Evolutionary conservation across 2,113 vertebrate genomes (phyloP).

Genomic region (Gorsachius goisagi): DNA sequence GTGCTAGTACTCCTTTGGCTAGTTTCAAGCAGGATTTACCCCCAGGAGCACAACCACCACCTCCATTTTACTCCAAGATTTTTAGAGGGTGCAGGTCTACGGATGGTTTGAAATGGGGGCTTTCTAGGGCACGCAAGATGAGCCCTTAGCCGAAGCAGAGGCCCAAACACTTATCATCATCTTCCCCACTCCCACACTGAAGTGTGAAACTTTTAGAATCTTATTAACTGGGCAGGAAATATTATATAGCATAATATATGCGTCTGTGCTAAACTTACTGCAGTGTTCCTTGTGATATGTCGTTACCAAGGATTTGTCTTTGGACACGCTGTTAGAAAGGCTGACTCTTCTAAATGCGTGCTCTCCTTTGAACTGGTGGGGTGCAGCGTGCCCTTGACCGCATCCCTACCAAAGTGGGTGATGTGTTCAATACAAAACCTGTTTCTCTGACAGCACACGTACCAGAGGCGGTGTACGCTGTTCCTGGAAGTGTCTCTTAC

Average conservation of each 20-base stretch:
- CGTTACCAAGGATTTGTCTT: background rate
- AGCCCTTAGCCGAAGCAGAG: background rate
- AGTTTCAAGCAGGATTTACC: background rate
- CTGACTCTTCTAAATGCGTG: fast-evolving
- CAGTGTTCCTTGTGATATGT: no score
- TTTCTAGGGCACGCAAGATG: background rate
- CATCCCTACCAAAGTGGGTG: background rate
- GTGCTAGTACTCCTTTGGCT: background rate
- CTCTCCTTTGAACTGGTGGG: background rate
- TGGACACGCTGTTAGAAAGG: background rate
- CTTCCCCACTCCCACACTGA: background rate
- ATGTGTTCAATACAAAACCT: background rate
- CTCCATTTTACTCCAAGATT: background rate
- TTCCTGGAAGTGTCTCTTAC: background rate
- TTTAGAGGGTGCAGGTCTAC: background rate
- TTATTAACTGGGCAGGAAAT: background rate
- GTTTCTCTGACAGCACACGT: background rate
- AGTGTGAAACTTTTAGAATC: background rate
- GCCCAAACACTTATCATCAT: background rate
- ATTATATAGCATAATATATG: no score
- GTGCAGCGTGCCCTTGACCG: background rate
- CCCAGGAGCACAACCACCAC: background rate
- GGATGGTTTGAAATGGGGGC: background rate
- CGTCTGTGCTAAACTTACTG: background rate
- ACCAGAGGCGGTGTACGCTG: background rate